A percentile compares a stretch with the other conserved stretches of the same genome.
phyloP scores from a whole-genome alignment of 2,113 vertebrate genomes.

The Ictalurus furcatus region DNA sequence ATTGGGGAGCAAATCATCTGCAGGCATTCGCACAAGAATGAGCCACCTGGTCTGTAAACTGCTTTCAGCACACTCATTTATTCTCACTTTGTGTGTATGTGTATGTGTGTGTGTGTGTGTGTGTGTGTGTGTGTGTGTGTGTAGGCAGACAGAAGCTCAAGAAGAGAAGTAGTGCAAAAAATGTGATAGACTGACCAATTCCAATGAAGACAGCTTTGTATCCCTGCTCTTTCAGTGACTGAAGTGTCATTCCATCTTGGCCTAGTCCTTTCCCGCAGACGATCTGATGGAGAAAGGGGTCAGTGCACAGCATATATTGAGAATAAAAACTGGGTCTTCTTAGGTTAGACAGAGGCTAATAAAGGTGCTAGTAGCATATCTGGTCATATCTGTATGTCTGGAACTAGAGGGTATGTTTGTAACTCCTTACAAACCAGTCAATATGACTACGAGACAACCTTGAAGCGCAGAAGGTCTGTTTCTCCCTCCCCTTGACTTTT shows the following conservation, averaged over 20 bases:
- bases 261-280: constrained; percentile 76
- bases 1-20: constrained; percentile 50
- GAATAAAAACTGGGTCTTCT: background rate
- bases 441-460: constrained; percentile 13
- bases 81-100: constrained; percentile 20
- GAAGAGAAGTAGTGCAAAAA: constrained; percentile 18
- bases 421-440: constrained; percentile 72
- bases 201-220: constrained; percentile 80
- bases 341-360: constrained; percentile 14
- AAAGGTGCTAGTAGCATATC: constrained; percentile 34
- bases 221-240: constrained; percentile 74
- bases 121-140: constrained; percentile 14
- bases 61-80: constrained; percentile 32
- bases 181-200: constrained; percentile 75
- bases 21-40: constrained; percentile 43
- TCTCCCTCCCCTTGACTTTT: constrained; percentile 25
- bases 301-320: background rate
- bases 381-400: constrained; percentile 15
- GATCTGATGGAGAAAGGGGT: constrained; percentile 64
- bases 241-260: constrained; percentile 75
- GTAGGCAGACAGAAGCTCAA: constrained; percentile 6
- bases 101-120: constrained; percentile 24
- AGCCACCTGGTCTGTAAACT: constrained; percentile 38
- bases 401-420: constrained; percentile 46
- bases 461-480: constrained; percentile 7